A percentile compares a stretch with the other conserved stretches of the same genome.
Evolutionary conservation across 2,888 invertebrate genomes (phyloP).

Genomic region (Gisinianus flammeolus): DNA sequence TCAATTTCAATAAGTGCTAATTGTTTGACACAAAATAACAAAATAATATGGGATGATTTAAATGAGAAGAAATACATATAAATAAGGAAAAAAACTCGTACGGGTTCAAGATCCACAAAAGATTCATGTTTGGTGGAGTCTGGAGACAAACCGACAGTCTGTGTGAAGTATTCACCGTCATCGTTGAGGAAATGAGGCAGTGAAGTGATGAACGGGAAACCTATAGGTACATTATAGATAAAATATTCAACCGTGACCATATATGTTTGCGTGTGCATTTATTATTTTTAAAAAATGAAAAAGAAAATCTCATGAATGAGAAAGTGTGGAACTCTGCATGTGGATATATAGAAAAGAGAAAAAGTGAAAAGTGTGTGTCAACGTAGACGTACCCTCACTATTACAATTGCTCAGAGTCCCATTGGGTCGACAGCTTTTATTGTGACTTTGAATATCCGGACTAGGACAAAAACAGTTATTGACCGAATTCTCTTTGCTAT

Average conservation of each 20-base stretch:
- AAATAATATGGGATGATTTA: too few relatives aligned
- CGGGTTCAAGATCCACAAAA: slow-evolving; percentile 25
- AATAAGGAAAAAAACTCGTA: too few relatives aligned
- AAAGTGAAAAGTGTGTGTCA: not conserved
- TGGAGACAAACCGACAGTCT: slow-evolving; percentile 18
- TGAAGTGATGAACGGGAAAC: slow-evolving; percentile 22
- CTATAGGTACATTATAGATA: not conserved
- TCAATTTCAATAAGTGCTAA: not conserved
- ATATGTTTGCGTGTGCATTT: too few relatives aligned
- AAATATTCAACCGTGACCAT: too few relatives aligned
- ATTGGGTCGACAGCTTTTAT: not conserved
- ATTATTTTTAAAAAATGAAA: too few relatives aligned
- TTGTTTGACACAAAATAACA: too few relatives aligned
- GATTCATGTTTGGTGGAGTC: not conserved
- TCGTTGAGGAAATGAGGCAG: slow-evolving; percentile 28
- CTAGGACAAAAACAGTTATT: slow-evolving; percentile 30
- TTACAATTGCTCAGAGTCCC: slow-evolving; percentile 28
- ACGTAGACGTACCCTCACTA: slow-evolving; percentile 19
- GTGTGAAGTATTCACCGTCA: not conserved
- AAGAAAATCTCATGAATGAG: too few relatives aligned
- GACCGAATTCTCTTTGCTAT: slow-evolving; percentile 10
- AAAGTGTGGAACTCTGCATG: too few relatives aligned
- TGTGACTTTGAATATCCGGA: not conserved
- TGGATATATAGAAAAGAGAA: too few relatives aligned
- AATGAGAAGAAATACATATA: too few relatives aligned